phyloP scores from a whole-genome alignment of 2,888 invertebrate genomes.

The Protodeltote pygarga region DNA sequence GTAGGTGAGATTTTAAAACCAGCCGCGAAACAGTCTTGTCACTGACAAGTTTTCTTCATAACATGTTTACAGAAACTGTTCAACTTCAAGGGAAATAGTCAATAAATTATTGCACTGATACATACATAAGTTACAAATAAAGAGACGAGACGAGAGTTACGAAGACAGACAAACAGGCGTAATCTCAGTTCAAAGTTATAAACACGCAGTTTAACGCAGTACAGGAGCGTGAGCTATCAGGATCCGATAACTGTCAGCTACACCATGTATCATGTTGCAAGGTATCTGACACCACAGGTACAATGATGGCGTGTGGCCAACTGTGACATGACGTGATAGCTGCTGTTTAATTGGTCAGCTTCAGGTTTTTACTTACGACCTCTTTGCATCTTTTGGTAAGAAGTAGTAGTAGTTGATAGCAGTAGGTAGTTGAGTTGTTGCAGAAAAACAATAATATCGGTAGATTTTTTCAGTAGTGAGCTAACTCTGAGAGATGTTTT shows the following conservation, averaged over 20 bases:
- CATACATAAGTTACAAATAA: too few relatives aligned
- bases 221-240: constrained; percentile 4
- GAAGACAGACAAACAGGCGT: too few relatives aligned
- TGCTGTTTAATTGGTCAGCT: constrained; percentile 23
- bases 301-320: constrained; percentile 63
- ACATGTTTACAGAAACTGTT: too few relatives aligned
- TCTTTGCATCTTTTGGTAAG: too few relatives aligned
- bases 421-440: not conserved
- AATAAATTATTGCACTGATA: too few relatives aligned
- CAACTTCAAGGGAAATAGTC: too few relatives aligned
- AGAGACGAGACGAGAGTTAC: too few relatives aligned
- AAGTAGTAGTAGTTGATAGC: too few relatives aligned
- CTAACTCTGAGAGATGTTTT: too few relatives aligned
- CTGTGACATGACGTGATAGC: constrained; percentile 52
- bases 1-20: too few relatives aligned
- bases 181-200: not conserved
- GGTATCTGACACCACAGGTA: constrained; percentile 48
- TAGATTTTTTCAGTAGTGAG: not conserved
- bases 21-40: too few relatives aligned
- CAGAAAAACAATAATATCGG: not conserved
- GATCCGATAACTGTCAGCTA: constrained; percentile 35
- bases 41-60: too few relatives aligned
- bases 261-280: constrained; percentile 47
- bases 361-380: constrained; percentile 11
- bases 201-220: constrained; percentile 29